phyloP scores from a whole-genome alignment of 2,888 invertebrate species.

The Ophion costatus region DNA sequence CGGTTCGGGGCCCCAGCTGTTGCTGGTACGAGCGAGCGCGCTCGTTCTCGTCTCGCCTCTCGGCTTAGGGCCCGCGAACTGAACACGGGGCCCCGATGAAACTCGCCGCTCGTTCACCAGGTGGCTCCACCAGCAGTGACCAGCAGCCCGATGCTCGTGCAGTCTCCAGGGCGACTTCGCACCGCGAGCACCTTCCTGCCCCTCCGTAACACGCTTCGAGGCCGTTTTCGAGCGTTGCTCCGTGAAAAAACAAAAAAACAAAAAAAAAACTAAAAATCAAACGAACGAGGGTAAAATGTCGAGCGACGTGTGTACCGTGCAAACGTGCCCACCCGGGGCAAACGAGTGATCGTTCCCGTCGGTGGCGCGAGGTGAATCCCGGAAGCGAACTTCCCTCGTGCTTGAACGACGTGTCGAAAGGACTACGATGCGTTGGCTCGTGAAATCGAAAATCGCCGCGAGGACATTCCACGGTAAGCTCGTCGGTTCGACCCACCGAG shows the following conservation, averaged over 20 bases:
- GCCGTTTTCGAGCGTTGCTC: conserved; percentile 32
- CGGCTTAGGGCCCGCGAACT: conserved; percentile 42
- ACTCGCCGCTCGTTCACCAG: conserved; percentile 82
- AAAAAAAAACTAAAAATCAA: not conserved
- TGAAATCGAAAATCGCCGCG: not conserved
- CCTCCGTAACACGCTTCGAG: conserved; percentile 64
- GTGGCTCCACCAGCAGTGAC: conserved; percentile 87
- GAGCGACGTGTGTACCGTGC: not conserved
- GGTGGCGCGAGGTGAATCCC: not conserved
- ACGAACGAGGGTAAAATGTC: conserved; percentile 20
- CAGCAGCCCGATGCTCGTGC: conserved; percentile 86
- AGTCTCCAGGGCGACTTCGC: conserved; percentile 88
- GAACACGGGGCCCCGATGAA: conserved; percentile 79
- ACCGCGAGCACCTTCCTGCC: conserved; percentile 85
- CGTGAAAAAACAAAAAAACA: no score
- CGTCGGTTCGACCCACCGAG: not conserved
- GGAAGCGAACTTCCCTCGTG: not conserved
- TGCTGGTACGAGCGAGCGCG: conserved; percentile 69
- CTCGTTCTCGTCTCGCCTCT: conserved; percentile 81
- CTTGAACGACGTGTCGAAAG: not conserved
- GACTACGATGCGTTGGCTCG: not conserved
- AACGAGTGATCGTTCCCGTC: conserved; percentile 21
- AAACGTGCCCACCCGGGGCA: conserved; percentile 11
- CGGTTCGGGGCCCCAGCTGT: conserved; percentile 61
- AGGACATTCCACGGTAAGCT: not conserved